Evolutionary conservation across 1,140 invertebrate species (phyloP).

Genomic region (Saccostrea glomerata): DNA sequence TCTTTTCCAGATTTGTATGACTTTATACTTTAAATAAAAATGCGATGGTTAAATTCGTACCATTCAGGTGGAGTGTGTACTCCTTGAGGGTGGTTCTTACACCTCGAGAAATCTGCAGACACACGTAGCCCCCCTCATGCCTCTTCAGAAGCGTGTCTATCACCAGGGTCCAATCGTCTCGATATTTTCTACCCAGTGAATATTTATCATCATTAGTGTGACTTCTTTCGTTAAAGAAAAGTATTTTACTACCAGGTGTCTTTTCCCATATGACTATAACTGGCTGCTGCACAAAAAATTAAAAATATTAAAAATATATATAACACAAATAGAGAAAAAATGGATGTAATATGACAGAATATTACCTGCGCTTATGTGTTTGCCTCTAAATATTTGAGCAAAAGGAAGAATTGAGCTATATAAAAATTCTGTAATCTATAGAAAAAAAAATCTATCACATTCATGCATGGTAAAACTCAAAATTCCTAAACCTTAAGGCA

Average conservation of each 20-base stretch:
- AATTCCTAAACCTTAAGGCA: too few relatives aligned
- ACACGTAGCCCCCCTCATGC: background rate
- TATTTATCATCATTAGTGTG: background rate
- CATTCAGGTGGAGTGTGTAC: background rate
- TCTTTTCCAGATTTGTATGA: too few relatives aligned
- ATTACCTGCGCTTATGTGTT: too few relatives aligned
- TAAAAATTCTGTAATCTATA: too few relatives aligned
- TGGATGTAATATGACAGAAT: too few relatives aligned
- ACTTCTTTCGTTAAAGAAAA: background rate
- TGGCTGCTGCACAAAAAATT: background rate
- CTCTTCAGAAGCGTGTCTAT: background rate
- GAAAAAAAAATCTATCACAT: too few relatives aligned
- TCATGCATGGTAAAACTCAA: too few relatives aligned
- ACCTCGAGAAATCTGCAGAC: background rate
- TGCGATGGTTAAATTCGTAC: background rate
- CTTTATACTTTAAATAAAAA: too few relatives aligned
- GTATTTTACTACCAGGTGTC: background rate
- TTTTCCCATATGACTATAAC: background rate
- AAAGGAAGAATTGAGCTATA: too few relatives aligned
- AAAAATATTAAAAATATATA: too few relatives aligned
- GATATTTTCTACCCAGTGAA: background rate
- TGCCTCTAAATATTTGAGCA: too few relatives aligned
- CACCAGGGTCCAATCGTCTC: background rate
- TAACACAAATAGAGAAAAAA: too few relatives aligned
- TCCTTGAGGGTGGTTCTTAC: background rate